These are phyloP conservation scores for Eremobia ochroleuca DNA, from an alignment of 2,888 invertebrate genomes.

Conservation along the genomic window DNA sequence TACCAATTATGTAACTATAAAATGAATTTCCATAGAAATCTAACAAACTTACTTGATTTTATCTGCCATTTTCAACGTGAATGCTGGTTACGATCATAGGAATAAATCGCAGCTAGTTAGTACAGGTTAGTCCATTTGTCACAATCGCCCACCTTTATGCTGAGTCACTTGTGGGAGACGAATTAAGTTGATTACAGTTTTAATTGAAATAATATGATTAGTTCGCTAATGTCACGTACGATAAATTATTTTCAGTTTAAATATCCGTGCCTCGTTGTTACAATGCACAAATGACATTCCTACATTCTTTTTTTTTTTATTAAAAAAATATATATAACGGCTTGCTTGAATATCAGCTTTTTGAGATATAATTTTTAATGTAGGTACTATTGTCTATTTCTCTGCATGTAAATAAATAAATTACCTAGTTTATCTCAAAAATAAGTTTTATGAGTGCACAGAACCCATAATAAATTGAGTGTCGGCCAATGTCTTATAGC, in stretches of 20 bases:
- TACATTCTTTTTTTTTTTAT: no score
- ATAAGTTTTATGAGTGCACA: neutral
- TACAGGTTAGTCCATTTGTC: constrained; percentile 69
- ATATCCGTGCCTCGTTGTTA: constrained; percentile 53
- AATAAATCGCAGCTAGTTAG: constrained; percentile 38
- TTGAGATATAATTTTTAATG: no score
- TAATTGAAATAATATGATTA: neutral
- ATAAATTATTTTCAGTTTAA: neutral
- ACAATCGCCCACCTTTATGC: constrained; percentile 7
- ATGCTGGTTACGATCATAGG: constrained; percentile 43
- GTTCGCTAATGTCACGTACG: constrained; percentile 4
- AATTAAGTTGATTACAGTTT: constrained; percentile 2
- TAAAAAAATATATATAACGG: no score
- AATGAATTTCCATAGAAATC: neutral
- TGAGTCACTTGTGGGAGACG: constrained; percentile 4
- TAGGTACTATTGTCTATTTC: no score
- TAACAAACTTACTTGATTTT: constrained; percentile 82
- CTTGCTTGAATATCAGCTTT: constrained; percentile 11
- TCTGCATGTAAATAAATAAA: neutral
- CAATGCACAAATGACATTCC: constrained; percentile 21
- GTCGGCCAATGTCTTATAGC: no score
- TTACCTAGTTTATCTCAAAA: neutral
- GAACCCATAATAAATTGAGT: neutral
- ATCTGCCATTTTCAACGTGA: constrained; percentile 77
- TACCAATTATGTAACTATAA: neutral